phyloP scores from a whole-genome alignment of 1,140 invertebrate genomes.

The Delia radicum region DNA sequence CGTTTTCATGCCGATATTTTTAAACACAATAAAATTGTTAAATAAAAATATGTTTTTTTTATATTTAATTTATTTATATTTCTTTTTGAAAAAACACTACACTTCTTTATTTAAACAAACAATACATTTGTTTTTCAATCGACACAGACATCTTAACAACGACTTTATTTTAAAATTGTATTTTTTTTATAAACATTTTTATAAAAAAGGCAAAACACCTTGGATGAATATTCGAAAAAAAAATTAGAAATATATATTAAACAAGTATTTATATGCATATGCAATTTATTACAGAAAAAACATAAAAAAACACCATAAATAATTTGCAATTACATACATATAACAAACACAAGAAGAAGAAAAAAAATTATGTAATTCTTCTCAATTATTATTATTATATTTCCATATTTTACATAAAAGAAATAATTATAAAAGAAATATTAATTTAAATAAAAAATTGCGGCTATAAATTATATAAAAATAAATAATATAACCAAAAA shows the following conservation, averaged over 20 bases:
- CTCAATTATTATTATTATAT: conserved; percentile 10
- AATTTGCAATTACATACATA: not conserved
- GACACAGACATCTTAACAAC: conserved; percentile 6
- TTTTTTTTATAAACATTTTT: not conserved
- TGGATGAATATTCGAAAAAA: not conserved
- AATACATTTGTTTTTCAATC: not conserved
- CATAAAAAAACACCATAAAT: conserved; percentile 8
- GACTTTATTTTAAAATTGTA: not conserved
- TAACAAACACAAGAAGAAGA: not conserved
- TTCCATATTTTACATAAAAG: conserved; percentile 16
- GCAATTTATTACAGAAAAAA: conserved; percentile 8
- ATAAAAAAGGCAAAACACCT: not conserved
- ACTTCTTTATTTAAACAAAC: not conserved
- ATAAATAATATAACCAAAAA: not conserved
- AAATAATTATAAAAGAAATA: conserved; percentile 4
- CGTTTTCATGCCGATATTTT: too few species aligned
- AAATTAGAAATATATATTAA: conserved; percentile 3
- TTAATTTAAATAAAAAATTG: conserved; percentile 5
- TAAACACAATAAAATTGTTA: not conserved
- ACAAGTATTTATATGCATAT: conserved; percentile 4
- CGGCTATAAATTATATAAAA: conserved; percentile 21
- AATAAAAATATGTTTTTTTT: not conserved
- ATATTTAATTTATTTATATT: not conserved
- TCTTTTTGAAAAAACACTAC: not conserved
- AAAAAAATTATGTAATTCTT: not conserved